These are phyloP conservation scores for Callorhinus ursinus DNA, from an alignment of 2,113 vertebrate species.

Conservation along the genomic window DNA sequence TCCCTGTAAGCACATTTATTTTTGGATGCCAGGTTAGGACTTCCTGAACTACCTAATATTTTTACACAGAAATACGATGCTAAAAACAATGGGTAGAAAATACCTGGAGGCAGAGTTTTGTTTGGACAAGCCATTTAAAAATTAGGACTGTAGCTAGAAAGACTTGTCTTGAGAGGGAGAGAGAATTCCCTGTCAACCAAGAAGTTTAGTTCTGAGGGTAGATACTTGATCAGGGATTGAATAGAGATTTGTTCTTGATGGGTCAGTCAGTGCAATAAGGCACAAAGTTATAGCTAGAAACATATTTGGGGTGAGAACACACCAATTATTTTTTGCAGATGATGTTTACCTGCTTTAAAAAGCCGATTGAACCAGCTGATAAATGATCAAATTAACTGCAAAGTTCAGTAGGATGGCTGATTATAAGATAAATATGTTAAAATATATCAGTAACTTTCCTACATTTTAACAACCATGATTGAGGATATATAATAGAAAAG, in stretches of 20 bases:
- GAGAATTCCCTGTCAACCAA: neutral
- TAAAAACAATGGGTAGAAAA: neutral
- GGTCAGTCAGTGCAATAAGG: neutral
- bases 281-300: conserved; percentile 1
- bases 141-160: neutral
- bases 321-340: neutral
- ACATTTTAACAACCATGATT: neutral
- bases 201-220: neutral
- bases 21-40: neutral
- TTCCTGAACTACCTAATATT: neutral
- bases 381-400: neutral
- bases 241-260: neutral
- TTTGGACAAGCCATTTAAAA: neutral
- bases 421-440: neutral
- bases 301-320: neutral
- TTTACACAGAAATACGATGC: neutral
- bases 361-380: neutral
- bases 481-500: neutral
- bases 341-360: neutral
- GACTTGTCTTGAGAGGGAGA: neutral
- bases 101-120: neutral
- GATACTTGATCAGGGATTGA: neutral
- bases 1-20: neutral
- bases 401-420: neutral
- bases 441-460: neutral